Percentiles rank a stretch among this genome's conserved stretches.
phyloP scores from a whole-genome alignment of 2,113 vertebrate species.

The Scortum barcoo region DNA sequence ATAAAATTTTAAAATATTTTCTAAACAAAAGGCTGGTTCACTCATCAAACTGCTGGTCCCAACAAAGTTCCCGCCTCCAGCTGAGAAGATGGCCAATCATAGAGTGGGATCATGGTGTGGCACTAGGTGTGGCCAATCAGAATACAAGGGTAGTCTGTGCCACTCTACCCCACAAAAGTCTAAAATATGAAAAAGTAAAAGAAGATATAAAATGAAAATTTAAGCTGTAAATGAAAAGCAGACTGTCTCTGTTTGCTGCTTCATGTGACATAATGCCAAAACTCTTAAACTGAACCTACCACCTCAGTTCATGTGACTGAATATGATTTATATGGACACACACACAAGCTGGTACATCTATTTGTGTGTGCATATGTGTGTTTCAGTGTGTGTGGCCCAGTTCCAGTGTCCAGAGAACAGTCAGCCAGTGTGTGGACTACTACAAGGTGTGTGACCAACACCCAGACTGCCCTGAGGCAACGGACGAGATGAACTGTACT shows the following conservation, averaged over 20 bases:
- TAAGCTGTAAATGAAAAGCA: not conserved
- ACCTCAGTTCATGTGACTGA: not conserved
- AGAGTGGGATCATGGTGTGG: too few relatives aligned
- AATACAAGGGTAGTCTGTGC: too few relatives aligned
- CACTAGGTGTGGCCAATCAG: too few relatives aligned
- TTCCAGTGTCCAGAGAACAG: constrained; percentile 91
- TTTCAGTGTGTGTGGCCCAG: constrained; percentile 90
- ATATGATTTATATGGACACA: not conserved
- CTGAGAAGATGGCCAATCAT: too few relatives aligned
- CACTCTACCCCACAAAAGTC: not conserved
- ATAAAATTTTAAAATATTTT: too few relatives aligned
- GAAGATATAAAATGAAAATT: not conserved
- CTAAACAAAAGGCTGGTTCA: too few relatives aligned
- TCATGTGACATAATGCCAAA: not conserved
- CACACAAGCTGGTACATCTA: not conserved
- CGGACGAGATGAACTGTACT: constrained; percentile 89
- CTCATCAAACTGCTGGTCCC: too few relatives aligned
- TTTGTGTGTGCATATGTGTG: constrained; percentile 29
- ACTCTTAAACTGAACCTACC: not conserved
- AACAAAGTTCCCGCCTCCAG: too few relatives aligned
- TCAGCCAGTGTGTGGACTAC: constrained; percentile 90
- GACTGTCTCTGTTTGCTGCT: not conserved
- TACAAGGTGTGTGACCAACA: constrained; percentile 89
- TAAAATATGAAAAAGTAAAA: not conserved
- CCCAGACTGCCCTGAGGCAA: constrained; percentile 87